These are phyloP conservation scores for Mandrillus leucophaeus DNA, from an alignment of 2,113 vertebrate species.

Conservation along the genomic window DNA sequence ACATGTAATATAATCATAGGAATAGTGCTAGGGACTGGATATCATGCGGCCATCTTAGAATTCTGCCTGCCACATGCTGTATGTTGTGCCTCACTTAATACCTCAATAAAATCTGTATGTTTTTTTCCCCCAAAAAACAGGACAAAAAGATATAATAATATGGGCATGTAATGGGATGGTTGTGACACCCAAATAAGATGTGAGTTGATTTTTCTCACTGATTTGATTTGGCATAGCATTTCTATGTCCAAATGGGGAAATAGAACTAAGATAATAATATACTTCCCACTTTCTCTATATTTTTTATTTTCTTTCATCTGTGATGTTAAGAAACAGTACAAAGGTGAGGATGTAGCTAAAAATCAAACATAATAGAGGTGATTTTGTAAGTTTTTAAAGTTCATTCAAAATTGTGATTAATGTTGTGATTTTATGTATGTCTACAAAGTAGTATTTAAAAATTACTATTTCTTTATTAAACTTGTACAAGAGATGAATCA, in stretches of 20 bases:
- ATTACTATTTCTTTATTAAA: neutral
- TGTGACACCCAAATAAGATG: neutral
- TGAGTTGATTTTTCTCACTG: neutral
- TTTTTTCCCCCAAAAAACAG: neutral
- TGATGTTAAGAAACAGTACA: neutral
- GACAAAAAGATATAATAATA: neutral
- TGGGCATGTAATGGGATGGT: neutral
- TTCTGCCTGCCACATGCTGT: neutral
- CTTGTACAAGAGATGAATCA: neutral
- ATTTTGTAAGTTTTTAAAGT: constrained; percentile 4
- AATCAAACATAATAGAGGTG: neutral
- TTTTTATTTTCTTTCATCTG: neutral
- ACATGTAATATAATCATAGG: neutral
- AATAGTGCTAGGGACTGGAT: neutral
- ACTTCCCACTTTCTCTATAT: neutral
- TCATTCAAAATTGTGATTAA: constrained; percentile 31
- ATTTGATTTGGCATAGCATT: neutral
- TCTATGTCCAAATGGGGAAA: neutral
- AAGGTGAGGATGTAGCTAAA: neutral
- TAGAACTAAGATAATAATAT: neutral
- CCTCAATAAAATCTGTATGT: neutral
- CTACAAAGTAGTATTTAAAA: neutral
- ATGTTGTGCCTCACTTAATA: neutral
- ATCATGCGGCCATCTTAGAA: neutral
- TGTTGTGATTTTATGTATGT: neutral